Conservation (phyloP, 1,140 invertebrate species). For the Orchestia grillus region DNA sequence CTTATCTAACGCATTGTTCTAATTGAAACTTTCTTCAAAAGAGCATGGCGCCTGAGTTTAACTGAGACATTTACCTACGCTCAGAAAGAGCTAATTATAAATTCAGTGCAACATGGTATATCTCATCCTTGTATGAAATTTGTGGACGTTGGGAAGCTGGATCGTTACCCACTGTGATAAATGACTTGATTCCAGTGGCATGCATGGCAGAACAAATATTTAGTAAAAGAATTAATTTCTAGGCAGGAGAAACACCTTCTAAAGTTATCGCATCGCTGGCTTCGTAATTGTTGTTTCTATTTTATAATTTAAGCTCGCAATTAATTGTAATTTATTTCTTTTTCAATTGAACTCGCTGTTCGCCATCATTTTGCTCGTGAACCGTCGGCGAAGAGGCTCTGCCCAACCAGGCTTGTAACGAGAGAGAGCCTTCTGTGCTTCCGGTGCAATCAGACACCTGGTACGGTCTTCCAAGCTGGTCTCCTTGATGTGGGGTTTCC, state of each 20-base stretch:
- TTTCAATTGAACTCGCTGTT: not conserved
- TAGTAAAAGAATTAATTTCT: not conserved
- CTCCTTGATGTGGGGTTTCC: not conserved
- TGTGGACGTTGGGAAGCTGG: not conserved
- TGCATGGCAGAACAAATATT: not conserved
- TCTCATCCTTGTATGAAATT: not conserved
- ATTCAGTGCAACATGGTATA: not conserved
- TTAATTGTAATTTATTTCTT: not conserved
- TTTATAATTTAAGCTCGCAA: not conserved
- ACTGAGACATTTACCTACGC: not conserved
- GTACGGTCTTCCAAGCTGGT: not conserved
- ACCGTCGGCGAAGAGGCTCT: not conserved
- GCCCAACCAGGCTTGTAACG: not conserved
- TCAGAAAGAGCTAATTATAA: not conserved
- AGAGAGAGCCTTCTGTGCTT: not conserved
- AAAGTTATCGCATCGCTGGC: not conserved
- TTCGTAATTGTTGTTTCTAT: not conserved
- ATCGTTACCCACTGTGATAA: not conserved
- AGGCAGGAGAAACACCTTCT: not conserved
- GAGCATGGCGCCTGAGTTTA: not conserved
- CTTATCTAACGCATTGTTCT: not conserved
- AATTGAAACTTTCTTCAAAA: not conserved
- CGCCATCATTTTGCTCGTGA: not conserved
- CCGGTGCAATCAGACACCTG: not conserved
- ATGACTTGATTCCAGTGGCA: not conserved